A percentile compares a stretch with the other conserved stretches of the same genome.
Evolutionary conservation across 2,888 invertebrate genomes (phyloP).

Genomic region (Conchocele bisecta): DNA sequence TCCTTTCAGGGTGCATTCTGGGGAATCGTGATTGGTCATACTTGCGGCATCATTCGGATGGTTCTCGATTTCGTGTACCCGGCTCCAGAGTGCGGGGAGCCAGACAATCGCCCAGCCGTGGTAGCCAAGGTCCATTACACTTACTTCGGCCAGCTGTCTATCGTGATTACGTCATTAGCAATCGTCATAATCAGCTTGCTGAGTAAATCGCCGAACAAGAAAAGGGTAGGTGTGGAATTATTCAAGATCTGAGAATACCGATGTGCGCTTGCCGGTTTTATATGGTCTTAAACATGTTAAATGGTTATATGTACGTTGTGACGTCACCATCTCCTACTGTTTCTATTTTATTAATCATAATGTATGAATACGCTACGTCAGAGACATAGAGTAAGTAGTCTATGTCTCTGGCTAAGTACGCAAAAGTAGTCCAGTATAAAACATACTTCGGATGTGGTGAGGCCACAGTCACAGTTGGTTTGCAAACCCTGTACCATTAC

Average conservation of each 20-base stretch:
- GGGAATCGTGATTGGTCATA: conserved; percentile 82
- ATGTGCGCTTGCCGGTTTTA: no score
- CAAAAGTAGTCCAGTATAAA: no score
- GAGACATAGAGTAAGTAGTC: no score
- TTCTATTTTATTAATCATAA: no score
- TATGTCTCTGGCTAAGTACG: no score
- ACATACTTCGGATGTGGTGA: no score
- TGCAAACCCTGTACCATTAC: no score
- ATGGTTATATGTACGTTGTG: no score
- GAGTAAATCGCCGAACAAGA: conserved; percentile 61
- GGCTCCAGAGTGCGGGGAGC: conserved; percentile 82
- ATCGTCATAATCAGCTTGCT: conserved; percentile 71
- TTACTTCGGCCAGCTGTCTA: conserved; percentile 75
- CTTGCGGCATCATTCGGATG: conserved; percentile 83
- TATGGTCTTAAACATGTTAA: no score
- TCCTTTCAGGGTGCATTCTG: conserved; percentile 82
- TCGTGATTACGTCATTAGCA: conserved; percentile 69
- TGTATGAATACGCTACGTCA: no score
- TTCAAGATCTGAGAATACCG: background rate
- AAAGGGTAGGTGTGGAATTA: conserved; percentile 57
- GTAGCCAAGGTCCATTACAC: conserved; percentile 76
- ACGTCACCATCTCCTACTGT: no score
- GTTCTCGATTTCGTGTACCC: conserved; percentile 82
- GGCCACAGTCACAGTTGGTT: no score
- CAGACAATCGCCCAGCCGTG: conserved; percentile 81